Evolutionary conservation across 2,797 vertebrate species (phyloP).

Genomic region (Lepidocolaptes lacrymiger): DNA sequence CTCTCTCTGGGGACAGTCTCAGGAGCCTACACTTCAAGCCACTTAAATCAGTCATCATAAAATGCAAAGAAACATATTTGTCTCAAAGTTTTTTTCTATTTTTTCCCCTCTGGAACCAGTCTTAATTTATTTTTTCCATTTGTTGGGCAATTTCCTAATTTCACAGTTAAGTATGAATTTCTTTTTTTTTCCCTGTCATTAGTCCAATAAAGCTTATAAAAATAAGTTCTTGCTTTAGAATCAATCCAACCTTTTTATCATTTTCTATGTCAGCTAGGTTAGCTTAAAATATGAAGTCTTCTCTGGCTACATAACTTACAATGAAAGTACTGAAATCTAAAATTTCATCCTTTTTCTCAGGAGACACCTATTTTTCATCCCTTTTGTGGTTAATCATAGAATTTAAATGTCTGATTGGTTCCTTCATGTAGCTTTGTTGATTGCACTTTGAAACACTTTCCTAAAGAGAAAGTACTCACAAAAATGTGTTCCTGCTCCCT

Average conservation of each 20-base stretch:
- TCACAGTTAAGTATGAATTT: not conserved
- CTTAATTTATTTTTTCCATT: not conserved
- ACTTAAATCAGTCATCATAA: not conserved
- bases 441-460: not conserved
- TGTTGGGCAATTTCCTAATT: not conserved
- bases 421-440: not conserved
- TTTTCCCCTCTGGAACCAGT: not conserved
- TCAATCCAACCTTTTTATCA: not conserved
- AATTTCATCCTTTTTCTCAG: not conserved
- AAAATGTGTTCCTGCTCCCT: not conserved
- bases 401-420: not conserved
- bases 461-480: not conserved
- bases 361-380: not conserved
- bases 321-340: not conserved
- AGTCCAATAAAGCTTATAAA: not conserved
- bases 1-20: not conserved
- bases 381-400: not conserved
- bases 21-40: not conserved
- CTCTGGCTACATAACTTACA: not conserved
- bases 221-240: not conserved
- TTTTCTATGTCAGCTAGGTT: not conserved
- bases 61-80: not conserved
- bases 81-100: not conserved
- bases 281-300: not conserved
- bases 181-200: not conserved